Evolutionary conservation across 2,113 vertebrate species (phyloP), one percentile per base, ranked within the genome.

Genomic region (Pseudorectes ferrugineus): DNA sequence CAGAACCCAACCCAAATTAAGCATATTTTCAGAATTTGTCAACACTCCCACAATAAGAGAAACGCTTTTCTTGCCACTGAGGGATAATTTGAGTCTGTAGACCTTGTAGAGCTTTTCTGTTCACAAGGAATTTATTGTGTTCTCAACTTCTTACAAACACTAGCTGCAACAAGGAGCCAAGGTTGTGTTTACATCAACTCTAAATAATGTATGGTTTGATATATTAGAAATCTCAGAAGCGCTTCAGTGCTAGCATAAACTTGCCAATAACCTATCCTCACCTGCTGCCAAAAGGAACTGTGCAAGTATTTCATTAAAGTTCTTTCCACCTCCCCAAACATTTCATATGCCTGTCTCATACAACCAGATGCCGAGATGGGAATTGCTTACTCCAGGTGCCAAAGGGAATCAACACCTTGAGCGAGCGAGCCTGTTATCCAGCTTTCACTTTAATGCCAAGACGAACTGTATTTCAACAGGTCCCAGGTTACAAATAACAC

Each of bases 1-100:
- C 21, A 51, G 14, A 49, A 43, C 0, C 0, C 9, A 25, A 55
- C 7, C 0, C 4, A 67, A 59, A 7, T 13, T 9, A 77, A 77
- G 40, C 26, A 13, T 25, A 62, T 62, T 45, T 81, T 76, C 46
- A 49, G 22, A 67, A 66, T 66, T 58, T 71, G 49, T 42, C 72
- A 89, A 46, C 11, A 16, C 6, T 71, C 14, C 5, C 25, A 70
- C 29, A 24, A 17, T 22, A 78, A 24, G 8, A 70, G 12, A 77
- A 67, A 57, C 14, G 24, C 6, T 85, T 67, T 85, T 68, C 36
- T 74, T 86, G 28, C 12, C 48, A 52, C 13, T 29, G n/a, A 74
- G 11, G 36, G 24, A 33, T 35, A 68, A 81, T 36, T n/a, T 46
- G 42, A 68, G 6, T 45, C 38, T 45, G 18, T 14, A 66, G 29